Evolutionary conservation across 2,888 invertebrate genomes (phyloP).

Genomic region (Phyllotreta cruciferae): DNA sequence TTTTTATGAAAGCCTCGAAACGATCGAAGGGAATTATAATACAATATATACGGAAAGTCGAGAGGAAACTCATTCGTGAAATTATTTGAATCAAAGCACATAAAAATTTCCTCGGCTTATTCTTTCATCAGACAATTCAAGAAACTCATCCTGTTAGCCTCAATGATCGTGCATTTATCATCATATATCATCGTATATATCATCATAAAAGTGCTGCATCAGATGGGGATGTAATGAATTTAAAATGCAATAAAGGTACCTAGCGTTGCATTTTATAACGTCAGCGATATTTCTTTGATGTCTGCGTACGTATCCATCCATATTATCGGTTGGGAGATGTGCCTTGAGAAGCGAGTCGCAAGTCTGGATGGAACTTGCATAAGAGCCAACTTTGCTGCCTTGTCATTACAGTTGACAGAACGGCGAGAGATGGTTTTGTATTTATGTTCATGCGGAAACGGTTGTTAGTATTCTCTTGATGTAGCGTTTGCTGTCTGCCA

Average conservation of each 20-base stretch:
- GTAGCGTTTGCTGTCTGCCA: slow-evolving; percentile 21
- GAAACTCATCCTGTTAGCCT: too few species aligned
- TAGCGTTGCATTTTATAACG: background rate
- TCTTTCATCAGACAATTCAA: too few species aligned
- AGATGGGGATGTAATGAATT: too few species aligned
- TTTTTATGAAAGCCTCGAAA: background rate
- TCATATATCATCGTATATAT: too few species aligned
- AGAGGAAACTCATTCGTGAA: too few species aligned
- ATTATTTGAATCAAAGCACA: too few species aligned
- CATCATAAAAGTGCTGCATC: too few species aligned
- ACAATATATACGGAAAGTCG: background rate
- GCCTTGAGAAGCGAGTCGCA: slow-evolving; percentile 16
- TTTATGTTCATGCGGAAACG: slow-evolving; percentile 26
- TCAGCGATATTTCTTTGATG: slow-evolving; percentile 8
- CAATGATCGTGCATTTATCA: too few species aligned
- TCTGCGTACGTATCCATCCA: slow-evolving; percentile 8
- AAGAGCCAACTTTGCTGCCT: slow-evolving; percentile 25
- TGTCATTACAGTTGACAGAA: slow-evolving; percentile 33
- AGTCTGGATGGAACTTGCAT: slow-evolving; percentile 22
- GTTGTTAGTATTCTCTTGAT: slow-evolving; percentile 24
- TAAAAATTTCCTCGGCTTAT: too few species aligned
- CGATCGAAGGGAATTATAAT: background rate
- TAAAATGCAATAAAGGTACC: background rate
- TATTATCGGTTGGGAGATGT: slow-evolving; percentile 1
- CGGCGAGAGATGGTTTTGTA: slow-evolving; percentile 22